Evolutionary conservation across 92 coral and sea anemone species (phyloP).

Genomic region (Zoanthus solanderi): DNA sequence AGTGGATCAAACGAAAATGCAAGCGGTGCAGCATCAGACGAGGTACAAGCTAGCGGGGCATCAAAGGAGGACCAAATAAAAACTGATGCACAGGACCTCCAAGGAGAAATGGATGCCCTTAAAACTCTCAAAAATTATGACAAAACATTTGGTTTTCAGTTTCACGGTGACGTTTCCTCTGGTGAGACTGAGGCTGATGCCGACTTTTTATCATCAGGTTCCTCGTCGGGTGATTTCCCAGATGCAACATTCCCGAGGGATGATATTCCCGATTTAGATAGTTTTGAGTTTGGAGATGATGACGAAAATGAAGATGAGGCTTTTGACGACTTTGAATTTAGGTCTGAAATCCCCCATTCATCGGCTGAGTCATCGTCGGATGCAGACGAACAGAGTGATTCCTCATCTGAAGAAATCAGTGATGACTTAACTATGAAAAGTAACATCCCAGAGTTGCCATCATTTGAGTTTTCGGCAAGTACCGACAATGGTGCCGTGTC

Average conservation of each 20-base stretch:
- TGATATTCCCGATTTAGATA: not conserved
- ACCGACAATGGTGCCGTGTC: not conserved
- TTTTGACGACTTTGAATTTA: conserved; percentile 34
- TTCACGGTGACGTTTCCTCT: conserved; percentile 11
- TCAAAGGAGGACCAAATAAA: conserved; percentile 23
- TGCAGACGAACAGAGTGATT: not conserved
- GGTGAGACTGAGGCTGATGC: conserved; percentile 44
- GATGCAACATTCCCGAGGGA: conserved; percentile 12
- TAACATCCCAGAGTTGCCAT: not conserved
- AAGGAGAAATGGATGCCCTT: conserved; percentile 15
- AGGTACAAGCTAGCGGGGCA: not conserved
- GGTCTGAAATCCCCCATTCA: conserved; percentile 22
- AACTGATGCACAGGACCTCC: conserved; percentile 19
- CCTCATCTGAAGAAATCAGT: not conserved
- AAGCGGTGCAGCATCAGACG: not conserved
- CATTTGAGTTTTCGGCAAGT: not conserved
- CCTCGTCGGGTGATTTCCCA: conserved; percentile 15
- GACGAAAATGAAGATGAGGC: not conserved
- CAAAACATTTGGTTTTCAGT: conserved; percentile 33
- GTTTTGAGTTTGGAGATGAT: not conserved
- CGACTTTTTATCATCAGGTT: conserved; percentile 26
- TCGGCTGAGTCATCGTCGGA: conserved; percentile 8
- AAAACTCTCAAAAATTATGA: conserved; percentile 3
- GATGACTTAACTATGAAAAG: not conserved
- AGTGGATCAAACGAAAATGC: not conserved